Evolutionary conservation across 35 echinoderm and acorn worm genomes (phyloP), one percentile per base, ranked within the genome.

Genomic region (Antedon bifida): DNA sequence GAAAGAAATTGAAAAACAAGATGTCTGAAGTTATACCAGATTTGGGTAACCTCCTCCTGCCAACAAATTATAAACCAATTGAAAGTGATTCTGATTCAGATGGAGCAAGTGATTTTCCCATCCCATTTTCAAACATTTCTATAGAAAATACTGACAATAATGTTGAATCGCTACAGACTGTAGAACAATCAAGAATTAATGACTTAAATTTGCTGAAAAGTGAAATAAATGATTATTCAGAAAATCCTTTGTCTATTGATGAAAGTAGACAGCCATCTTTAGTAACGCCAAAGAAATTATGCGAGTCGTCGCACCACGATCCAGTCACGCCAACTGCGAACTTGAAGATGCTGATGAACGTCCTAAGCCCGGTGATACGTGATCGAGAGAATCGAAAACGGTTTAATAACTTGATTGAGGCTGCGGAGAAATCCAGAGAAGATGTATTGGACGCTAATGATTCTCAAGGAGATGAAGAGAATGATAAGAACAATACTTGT

Each of bases 301-400:
- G 55, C 17, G 45, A 31, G 10, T 28, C 55, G 32, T 23, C 84
- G 11, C 39, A 46, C n/a, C n/a, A 85, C 11, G 86, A 88, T 55
- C 95, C 95, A 2, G 30, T 99, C n/a, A 93, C 94, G 42, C 95
- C 95, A 30, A 99, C 95, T 34, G 85, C 95, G 13, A 99, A 99
- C 80, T 83, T 93, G 21, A 92, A 99, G 78, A 87, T 93, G 73
- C 83, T 93, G 14, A 82, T 88, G 3, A 93, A 88, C 76, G 95
- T 86, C 0, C 85, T 81, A 30, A 92, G 90, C 44, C 95, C 95
- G 0, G 88, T 93, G 31, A 99, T 99, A 31, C 84, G 95, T 7
- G 89, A 77, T 39, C 35, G 91, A 77, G 93, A 96, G 39, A 91
- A 91, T 10, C 34, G 78, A 26, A 80, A 80, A 39, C 36, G 31